These are phyloP conservation scores for Melanotaenia nigrans DNA, from an alignment of 2,797 vertebrate species.

Conservation along the genomic window DNA sequence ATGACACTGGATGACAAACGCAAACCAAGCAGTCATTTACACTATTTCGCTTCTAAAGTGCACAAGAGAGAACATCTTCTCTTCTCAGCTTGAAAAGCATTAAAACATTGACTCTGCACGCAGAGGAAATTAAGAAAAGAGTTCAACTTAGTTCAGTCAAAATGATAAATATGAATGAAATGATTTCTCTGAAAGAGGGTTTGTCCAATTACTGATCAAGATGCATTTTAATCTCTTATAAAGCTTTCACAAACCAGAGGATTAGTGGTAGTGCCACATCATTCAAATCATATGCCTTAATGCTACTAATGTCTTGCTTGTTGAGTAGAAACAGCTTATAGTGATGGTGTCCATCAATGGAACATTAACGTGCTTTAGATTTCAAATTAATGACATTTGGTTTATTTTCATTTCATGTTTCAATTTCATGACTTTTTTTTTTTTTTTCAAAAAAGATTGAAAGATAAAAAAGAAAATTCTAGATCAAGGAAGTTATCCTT, in stretches of 20 bases:
- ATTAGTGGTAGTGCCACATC: slow-evolving; percentile 26
- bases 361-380: not conserved
- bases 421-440: not conserved
- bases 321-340: slow-evolving; percentile 4
- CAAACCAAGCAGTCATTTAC: not conserved
- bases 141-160: not conserved
- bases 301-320: slow-evolving; percentile 15
- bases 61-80: not conserved
- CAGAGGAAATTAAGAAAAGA: not conserved
- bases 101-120: not conserved
- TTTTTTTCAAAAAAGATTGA: not conserved
- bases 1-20: too few relatives aligned
- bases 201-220: slow-evolving; percentile 15
- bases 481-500: not conserved
- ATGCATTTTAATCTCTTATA: slow-evolving; percentile 38
- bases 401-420: not conserved
- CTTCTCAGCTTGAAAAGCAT: not conserved
- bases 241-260: slow-evolving; percentile 39
- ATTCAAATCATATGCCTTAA: slow-evolving; percentile 25
- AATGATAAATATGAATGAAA: not conserved
- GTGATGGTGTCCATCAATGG: not conserved
- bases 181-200: slow-evolving; percentile 1
- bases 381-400: not conserved
- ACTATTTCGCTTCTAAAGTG: slow-evolving; percentile 19
- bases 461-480: not conserved